Base-by-base conservation (phyloP, 53 echinoderm and acorn worm genomes). In the Holothuria scabra region DNA sequence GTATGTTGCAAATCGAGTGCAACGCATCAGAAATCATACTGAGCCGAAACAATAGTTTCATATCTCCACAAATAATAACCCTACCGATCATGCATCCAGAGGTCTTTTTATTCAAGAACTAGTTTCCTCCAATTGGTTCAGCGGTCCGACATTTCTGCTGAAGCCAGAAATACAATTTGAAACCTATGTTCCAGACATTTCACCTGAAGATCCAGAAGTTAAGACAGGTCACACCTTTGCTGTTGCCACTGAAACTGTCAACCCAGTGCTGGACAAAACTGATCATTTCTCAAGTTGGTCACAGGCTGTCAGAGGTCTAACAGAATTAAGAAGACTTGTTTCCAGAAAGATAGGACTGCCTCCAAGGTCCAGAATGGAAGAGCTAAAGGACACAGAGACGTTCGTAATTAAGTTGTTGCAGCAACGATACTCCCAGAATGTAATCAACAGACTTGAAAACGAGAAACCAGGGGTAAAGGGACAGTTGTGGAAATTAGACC, bases 1-100 rank as follows among this genome's bases (percentile, higher is more conserved):
- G 20, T 92, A 30, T 70, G 86, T 92, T 4, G 92, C 89, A 33
- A 92, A 92, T 55, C 62, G 92, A 41, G 85, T 92, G 33, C 88
- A 92, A 18, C 56, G 59, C 8, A 92, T 92, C 76, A 52, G 86
- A 67, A 66, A 82, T 12, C 37, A 8, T 7, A 56, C 88, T 5
- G 19, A 56, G n/a, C 86, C 66, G 12, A 66, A 67, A 24, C 92
- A 92, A 69, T 92, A 89, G 92, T 66, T 78, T 58, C 86, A 88
- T 62, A 48, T 92, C 5, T 14, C 60, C 16, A 88, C 89, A 68
- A 78, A 68, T 16, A 61, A 67, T 26, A 88, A 88, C 37, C 90
- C 85, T 19, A 86, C 90, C 19, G 90, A 90, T 46, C 66, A 86
- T 34, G 86, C 90, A 1, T 90, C 90, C 6, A 81, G 86, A 75